A percentile compares a stretch with the other conserved stretches of the same genome.
phyloP scores from a whole-genome alignment of 2,888 invertebrate species.

The Drosophila quasianomalipes region DNA sequence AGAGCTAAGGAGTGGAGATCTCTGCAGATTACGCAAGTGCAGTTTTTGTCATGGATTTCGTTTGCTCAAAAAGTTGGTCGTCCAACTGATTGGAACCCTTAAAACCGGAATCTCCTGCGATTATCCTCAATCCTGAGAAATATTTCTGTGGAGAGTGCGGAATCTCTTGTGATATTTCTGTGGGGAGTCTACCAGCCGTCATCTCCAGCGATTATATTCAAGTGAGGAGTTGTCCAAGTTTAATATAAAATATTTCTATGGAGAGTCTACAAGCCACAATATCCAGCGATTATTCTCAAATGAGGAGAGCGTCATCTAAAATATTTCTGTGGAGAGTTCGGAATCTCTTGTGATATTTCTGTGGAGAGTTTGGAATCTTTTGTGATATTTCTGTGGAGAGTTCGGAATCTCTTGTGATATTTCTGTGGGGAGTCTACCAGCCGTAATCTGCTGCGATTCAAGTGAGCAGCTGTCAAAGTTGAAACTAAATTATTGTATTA shows the following conservation, averaged over 20 bases:
- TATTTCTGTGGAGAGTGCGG: too few relatives aligned
- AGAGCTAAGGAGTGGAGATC: not conserved
- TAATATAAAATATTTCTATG: not conserved
- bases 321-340: too few relatives aligned
- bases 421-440: not conserved
- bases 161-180: not conserved
- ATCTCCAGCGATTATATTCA: not conserved
- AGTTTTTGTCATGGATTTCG: not conserved
- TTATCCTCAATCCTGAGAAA: too few relatives aligned
- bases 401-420: not conserved
- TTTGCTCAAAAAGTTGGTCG: not conserved
- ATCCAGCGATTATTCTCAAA: not conserved
- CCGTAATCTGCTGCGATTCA: too few relatives aligned
- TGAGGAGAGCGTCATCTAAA: too few relatives aligned
- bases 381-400: not conserved
- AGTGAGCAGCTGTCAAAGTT: too few relatives aligned
- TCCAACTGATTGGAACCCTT: not conserved
- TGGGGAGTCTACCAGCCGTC: rapidly evolving
- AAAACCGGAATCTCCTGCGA: too few relatives aligned
- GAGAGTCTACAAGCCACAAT: rapidly evolving
- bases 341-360: not conserved
- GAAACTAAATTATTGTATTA: not conserved
- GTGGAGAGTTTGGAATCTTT: not conserved
- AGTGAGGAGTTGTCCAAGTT: not conserved
- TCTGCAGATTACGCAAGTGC: not conserved